Conservation (phyloP, 2,113 vertebrate species). For the Coptodon bakossiorum region DNA sequence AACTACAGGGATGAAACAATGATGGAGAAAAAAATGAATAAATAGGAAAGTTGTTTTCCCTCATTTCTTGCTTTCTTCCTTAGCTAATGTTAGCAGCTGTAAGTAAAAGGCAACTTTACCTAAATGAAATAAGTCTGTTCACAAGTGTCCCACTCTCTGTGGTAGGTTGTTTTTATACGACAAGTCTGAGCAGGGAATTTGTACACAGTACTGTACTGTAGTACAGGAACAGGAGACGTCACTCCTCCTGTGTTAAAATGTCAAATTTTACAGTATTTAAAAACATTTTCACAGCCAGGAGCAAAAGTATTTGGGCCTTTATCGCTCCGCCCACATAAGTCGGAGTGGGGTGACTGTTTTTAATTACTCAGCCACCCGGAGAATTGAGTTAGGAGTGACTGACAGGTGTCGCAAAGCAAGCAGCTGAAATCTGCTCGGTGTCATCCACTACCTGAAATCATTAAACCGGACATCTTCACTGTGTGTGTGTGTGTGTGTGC, state of each 20-base stretch:
- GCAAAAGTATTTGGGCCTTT: neutral
- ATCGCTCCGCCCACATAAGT: neutral
- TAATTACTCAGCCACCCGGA: neutral
- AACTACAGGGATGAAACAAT: neutral
- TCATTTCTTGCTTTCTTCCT: neutral
- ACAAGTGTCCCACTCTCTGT: neutral
- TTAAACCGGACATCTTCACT: too few species aligned
- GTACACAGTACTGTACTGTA: neutral
- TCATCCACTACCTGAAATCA: neutral
- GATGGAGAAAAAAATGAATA: neutral
- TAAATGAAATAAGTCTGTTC: neutral
- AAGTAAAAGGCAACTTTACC: neutral
- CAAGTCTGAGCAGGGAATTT: neutral
- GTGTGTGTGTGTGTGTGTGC: too few species aligned
- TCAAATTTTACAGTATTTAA: neutral
- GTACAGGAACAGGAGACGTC: neutral
- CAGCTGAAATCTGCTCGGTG: neutral
- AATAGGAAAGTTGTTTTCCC: neutral
- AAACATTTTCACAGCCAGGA: neutral
- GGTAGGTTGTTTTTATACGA: neutral
- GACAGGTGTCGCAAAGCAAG: neutral
- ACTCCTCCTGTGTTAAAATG: neutral
- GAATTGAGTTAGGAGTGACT: rapidly evolving
- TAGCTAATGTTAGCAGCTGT: neutral
- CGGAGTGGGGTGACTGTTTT: neutral